Base-by-base conservation (phyloP, 2,113 vertebrate genomes). In the Trochalopteron elliotii region DNA sequence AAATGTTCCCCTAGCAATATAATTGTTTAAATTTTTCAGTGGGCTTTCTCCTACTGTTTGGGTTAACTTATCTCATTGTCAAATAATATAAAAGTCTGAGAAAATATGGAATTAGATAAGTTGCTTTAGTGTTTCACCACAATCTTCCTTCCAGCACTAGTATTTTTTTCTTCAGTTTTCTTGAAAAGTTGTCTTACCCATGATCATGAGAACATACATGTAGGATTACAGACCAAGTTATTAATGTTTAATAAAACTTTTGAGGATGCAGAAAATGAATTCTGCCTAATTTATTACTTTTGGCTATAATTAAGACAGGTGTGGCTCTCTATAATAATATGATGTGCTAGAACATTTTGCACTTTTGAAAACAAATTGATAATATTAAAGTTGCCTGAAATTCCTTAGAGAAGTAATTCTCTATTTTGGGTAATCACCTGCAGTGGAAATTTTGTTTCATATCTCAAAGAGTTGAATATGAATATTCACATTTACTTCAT, bases 291-390 rank as follows among this genome's bases (percentile, higher is more conserved):
- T 39, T 35, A 15, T 37, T 89, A 18, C 10, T 76, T 76, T 55
- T 63, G 40, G 5, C 30, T 2, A 4, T 60, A 50, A 59, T 64
- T 64, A 69, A 64, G 39, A 15, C 17, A 55, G 28, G 55, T 39
- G 15, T 71, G 39, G 3, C 5, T 25, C 17, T 74, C 18, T 57
- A 0, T 57, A 40, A 16, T 44, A 67, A 24, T 37, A 23, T 1
- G 23, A 30, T n/a, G 24, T 59, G 24, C 50, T 85, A 40, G 57
- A 85, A 71, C 7, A 45, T 22, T 56, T 74, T 52, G 17, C 9
- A 14, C 21, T 74, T 87, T 30, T 61, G 25, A 44, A 39, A 53
- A 53, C 28, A 39, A 18, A 24, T 82, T 71, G 25, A 23, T 56
- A 70, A n/a, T 75, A 31, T 22, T 47, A 2, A 63, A 65, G 16